Evolutionary conservation across 2,888 invertebrate genomes (phyloP).

Genomic region (Pseudococcus viburni): DNA sequence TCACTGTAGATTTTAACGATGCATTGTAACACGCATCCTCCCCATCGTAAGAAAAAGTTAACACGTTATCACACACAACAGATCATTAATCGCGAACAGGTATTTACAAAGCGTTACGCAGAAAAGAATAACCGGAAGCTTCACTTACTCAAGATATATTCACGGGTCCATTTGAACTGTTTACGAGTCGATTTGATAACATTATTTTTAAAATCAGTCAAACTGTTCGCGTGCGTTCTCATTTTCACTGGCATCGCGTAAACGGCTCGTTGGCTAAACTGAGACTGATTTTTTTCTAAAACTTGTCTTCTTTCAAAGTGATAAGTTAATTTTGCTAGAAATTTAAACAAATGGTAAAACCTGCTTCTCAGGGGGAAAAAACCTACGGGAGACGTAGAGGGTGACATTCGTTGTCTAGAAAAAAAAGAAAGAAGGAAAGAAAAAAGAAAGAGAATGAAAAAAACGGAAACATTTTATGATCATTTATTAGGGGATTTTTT

Average conservation of each 20-base stretch:
- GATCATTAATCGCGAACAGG: background rate
- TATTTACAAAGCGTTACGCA: background rate
- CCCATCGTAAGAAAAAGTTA: too few species aligned
- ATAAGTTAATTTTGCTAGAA: background rate
- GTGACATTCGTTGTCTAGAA: background rate
- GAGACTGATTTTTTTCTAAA: background rate
- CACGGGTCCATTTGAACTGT: background rate
- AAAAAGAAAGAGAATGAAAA: background rate
- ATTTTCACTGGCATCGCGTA: background rate
- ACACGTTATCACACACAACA: too few species aligned
- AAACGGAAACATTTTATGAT: constrained; percentile 51
- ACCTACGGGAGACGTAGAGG: background rate
- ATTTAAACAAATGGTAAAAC: constrained; percentile 3
- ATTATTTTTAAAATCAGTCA: background rate
- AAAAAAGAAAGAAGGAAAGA: background rate
- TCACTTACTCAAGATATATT: constrained; percentile 17
- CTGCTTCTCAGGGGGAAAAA: background rate
- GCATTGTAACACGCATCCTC: too few species aligned
- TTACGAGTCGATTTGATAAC: background rate
- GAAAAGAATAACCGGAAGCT: background rate
- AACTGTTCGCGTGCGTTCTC: background rate
- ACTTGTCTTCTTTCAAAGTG: background rate
- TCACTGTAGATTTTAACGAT: too few species aligned
- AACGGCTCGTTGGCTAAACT: background rate
- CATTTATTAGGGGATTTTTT: constrained; percentile 47